Evolutionary conservation across 2,888 invertebrate genomes (phyloP), one percentile per base, ranked within the genome.

Genomic region (Melinaea marsaeus): DNA sequence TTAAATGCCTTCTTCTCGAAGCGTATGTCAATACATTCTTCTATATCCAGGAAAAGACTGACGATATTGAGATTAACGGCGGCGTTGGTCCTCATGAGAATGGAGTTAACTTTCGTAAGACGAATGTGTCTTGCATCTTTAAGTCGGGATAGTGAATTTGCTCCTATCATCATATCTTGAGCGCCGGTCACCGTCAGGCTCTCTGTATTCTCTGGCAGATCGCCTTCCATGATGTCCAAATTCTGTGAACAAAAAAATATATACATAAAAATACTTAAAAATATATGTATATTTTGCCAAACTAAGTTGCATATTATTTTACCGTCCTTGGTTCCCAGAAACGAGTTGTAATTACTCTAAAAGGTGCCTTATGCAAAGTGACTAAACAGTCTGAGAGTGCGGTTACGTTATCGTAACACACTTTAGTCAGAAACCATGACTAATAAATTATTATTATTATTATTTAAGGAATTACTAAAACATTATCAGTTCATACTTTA

Each of bases 1-100:
- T 89, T 90, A 77, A 95, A 95, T 33, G 94, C 92, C 67, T 89
- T 91, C 69, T 92, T 92, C 79, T 94, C 94, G 63, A 95, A 86
- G 13, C 91, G 83, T 56, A 94, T 86, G 60, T 88, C 80, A 72
- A 92, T 91, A 81, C 94, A 93, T 73, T 92, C 87, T 65, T 91
- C 85, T 57, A 94, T 90, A 73, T 94, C 92, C 64, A 94, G 84
- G 63, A 92, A 88, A 48, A 93, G 90, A 81, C 91, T 92, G 66
- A 92, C 86, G 5, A 93, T 91, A 73, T 91, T 92, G 60, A 94
- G 80, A 74, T 92, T 92, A 74, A 92, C 88, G 71, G 94, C 94
- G 7, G 94, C 91, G 72, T 91, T 90, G 63, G 89, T 88, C 72
- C 91, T 91, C 67, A 95, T 88, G 47, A 92, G 82, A 47, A 94